phyloP scores from a whole-genome alignment of 2,113 vertebrate species.

The Stigmatopora argus region DNA sequence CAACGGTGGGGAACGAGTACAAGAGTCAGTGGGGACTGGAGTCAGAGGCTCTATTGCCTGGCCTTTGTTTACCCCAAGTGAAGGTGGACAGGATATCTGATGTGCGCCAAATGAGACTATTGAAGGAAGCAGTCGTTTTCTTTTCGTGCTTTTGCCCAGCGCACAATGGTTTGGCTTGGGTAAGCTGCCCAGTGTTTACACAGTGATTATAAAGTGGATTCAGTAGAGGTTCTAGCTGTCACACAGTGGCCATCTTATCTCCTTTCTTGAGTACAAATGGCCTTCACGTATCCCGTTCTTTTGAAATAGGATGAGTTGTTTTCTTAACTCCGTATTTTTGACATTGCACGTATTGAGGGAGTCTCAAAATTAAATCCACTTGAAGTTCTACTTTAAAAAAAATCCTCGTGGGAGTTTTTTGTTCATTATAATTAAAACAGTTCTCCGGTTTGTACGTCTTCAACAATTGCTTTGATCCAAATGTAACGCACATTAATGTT shows the following conservation, averaged over 20 bases:
- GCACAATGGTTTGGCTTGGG: constrained; percentile 38
- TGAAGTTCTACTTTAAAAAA: neutral
- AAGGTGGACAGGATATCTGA: constrained; percentile 61
- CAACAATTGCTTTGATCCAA: too few relatives aligned
- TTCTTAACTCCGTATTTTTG: neutral
- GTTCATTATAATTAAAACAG: too few relatives aligned
- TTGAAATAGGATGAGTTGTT: constrained; percentile 10
- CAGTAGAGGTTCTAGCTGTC: constrained; percentile 39
- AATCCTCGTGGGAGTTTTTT: too few relatives aligned
- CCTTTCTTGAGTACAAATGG: constrained; percentile 21
- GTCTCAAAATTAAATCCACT: neutral
- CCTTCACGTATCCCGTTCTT: constrained; percentile 35
- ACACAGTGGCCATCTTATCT: constrained; percentile 8
- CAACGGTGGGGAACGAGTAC: constrained; percentile 47
- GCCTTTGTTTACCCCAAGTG: constrained; percentile 60
- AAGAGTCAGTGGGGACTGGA: constrained; percentile 44
- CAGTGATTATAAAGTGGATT: constrained; percentile 48
- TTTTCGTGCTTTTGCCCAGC: constrained; percentile 32
- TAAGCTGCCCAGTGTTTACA: constrained; percentile 51
- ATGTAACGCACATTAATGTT: too few relatives aligned
- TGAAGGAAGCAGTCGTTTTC: constrained; percentile 45
- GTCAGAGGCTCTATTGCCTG: constrained; percentile 48
- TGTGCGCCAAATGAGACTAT: constrained; percentile 57
- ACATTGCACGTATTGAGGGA: neutral
- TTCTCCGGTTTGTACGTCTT: too few relatives aligned